Evolutionary conservation across 2,113 vertebrate species (phyloP).

Genomic region (Bubo bubo): DNA sequence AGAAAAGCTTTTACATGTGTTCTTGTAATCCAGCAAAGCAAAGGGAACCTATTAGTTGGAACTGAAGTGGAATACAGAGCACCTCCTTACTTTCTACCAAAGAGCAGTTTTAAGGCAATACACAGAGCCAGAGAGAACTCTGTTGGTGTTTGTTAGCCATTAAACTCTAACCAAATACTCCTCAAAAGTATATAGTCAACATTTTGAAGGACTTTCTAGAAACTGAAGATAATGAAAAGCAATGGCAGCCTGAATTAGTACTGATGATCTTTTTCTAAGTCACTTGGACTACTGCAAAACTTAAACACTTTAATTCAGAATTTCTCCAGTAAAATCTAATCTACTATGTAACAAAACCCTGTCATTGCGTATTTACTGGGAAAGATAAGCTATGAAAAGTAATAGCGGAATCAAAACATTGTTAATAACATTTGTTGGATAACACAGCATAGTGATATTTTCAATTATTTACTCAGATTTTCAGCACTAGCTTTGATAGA

Average conservation of each 20-base stretch:
- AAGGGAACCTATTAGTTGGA: background rate
- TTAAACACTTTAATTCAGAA: background rate
- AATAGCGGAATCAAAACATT: background rate
- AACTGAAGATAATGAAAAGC: background rate
- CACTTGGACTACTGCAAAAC: background rate
- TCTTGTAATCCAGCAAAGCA: background rate
- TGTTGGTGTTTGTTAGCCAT: background rate
- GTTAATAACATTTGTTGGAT: background rate
- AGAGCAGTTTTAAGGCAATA: background rate
- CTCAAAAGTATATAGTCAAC: background rate
- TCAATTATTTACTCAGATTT: background rate
- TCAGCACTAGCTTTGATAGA: background rate
- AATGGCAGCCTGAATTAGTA: background rate
- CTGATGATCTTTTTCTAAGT: background rate
- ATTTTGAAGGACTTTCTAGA: background rate
- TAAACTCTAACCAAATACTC: background rate
- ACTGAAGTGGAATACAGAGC: background rate
- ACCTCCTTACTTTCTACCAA: background rate
- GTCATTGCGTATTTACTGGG: background rate
- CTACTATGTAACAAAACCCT: background rate
- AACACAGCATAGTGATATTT: background rate
- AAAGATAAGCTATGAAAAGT: background rate
- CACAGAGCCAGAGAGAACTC: background rate
- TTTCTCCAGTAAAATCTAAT: background rate
- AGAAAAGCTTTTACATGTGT: background rate